Evolutionary conservation across 2,797 vertebrate species (phyloP).

Genomic region (Danio choprae): DNA sequence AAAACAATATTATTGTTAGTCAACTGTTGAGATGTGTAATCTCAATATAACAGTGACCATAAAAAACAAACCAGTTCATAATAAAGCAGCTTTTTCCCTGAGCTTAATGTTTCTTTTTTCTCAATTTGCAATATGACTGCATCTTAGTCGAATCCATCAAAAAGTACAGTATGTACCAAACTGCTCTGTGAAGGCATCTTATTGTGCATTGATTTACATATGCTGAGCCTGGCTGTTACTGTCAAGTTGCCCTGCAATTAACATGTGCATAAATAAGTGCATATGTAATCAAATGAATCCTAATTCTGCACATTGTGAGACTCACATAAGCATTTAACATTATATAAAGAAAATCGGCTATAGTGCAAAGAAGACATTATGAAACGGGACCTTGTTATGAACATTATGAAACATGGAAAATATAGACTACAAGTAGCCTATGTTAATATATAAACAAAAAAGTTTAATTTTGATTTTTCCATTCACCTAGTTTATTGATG

Average conservation of each 20-base stretch:
- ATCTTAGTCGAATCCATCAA: constrained; percentile 1
- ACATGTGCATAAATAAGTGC: neutral
- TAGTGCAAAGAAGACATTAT: neutral
- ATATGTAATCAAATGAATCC: neutral
- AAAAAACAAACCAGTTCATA: too few species aligned
- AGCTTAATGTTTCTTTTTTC: neutral
- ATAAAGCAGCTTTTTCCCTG: too few species aligned
- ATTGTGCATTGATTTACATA: constrained; percentile 26
- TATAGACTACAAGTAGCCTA: neutral
- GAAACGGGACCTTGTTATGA: neutral
- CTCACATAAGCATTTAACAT: neutral
- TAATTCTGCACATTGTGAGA: neutral
- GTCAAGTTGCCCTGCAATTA: neutral
- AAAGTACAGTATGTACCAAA: neutral
- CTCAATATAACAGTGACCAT: neutral
- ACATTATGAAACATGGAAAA: neutral
- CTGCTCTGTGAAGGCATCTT: neutral
- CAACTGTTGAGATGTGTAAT: neutral
- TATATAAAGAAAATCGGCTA: neutral
- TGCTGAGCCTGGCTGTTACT: neutral
- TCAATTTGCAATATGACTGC: neutral
- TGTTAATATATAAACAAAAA: too few species aligned
- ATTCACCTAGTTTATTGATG: neutral
- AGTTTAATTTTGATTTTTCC: too few species aligned
- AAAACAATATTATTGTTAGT: neutral